Evolutionary conservation across 1,140 invertebrate genomes (phyloP).

Genomic region (Calliphora vicina): DNA sequence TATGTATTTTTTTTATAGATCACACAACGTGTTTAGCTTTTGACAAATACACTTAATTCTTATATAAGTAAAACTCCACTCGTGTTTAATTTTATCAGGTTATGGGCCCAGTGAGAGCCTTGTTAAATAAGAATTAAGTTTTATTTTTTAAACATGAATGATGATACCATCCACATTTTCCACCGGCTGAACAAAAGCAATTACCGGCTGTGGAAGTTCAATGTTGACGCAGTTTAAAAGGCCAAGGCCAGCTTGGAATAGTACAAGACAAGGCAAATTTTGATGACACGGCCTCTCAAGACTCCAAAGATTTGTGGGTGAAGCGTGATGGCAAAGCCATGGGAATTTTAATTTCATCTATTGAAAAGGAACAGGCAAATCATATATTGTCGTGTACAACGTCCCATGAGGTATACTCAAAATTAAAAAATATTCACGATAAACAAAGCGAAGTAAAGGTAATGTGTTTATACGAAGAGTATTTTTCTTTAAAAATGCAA

Average conservation of each 20-base stretch:
- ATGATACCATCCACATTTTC: not conserved
- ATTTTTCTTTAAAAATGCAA: slow-evolving; percentile 43
- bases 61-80: not conserved
- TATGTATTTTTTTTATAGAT: not conserved
- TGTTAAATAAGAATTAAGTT: not conserved
- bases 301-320: slow-evolving; percentile 33
- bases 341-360: slow-evolving; percentile 42
- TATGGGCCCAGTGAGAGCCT: slow-evolving; percentile 4
- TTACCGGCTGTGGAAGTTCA: slow-evolving; percentile 1
- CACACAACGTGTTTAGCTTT: not conserved
- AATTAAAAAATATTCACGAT: slow-evolving; percentile 40
- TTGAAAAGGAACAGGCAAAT: slow-evolving; percentile 42
- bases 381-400: slow-evolving; percentile 41
- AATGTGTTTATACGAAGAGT: slow-evolving; percentile 42
- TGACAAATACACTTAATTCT: not conserved
- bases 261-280: not conserved
- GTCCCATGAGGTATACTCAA: slow-evolving; percentile 41
- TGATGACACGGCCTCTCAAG: not conserved
- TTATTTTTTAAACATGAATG: not conserved
- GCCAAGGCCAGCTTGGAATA: not conserved
- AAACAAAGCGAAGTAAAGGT: slow-evolving; percentile 42
- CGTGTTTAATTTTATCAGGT: slow-evolving; percentile 18
- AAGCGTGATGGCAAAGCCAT: slow-evolving; percentile 44
- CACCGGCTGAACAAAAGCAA: slow-evolving; percentile 5
- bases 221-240: not conserved